Evolutionary conservation across 1,140 invertebrate genomes (phyloP).

Genomic region (Zaprionus kolodkinae): DNA sequence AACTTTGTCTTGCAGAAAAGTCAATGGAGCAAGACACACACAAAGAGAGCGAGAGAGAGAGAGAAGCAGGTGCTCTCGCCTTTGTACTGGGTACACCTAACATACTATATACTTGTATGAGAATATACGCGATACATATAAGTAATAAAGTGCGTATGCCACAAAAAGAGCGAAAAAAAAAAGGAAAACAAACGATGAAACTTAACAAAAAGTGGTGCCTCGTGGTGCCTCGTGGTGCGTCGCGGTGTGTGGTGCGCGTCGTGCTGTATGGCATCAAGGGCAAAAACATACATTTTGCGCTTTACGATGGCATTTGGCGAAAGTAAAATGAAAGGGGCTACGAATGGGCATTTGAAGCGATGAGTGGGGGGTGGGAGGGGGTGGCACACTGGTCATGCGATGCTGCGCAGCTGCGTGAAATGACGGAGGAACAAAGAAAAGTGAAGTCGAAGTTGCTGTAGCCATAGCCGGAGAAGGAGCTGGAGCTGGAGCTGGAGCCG

Average conservation of each 20-base stretch:
- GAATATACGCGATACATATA: slow-evolving; percentile 36
- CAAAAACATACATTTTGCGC: slow-evolving; percentile 61
- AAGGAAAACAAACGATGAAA: slow-evolving; percentile 40
- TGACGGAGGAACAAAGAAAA: slow-evolving; percentile 57
- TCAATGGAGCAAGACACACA: slow-evolving; percentile 8
- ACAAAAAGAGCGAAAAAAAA: slow-evolving; percentile 20
- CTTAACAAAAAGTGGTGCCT: slow-evolving; percentile 49
- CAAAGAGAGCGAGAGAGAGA: too few relatives aligned
- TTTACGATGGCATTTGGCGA: slow-evolving; percentile 60
- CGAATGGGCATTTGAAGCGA: slow-evolving; percentile 38
- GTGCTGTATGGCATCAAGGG: slow-evolving; percentile 45
- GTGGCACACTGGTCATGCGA: slow-evolving; percentile 38
- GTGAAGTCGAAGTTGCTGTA: slow-evolving; percentile 19
- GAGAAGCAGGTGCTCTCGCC: slow-evolving; percentile 11
- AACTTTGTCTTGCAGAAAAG: slow-evolving; percentile 26
- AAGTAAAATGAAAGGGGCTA: slow-evolving; percentile 47
- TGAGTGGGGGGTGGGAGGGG: slow-evolving; percentile 11
- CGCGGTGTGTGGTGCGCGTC: slow-evolving; percentile 24
- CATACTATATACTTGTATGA: slow-evolving; percentile 38
- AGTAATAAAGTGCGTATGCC: slow-evolving; percentile 44
- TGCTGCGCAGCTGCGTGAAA: slow-evolving; percentile 63
- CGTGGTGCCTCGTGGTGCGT: too few relatives aligned
- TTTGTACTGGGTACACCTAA: slow-evolving; percentile 19
- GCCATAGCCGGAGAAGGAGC: too few relatives aligned
- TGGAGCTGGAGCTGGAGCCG: too few relatives aligned